Evolutionary conservation across 2,888 invertebrate species (phyloP), one percentile per base, ranked within the genome.

Genomic region (Stenodera caucasica): DNA sequence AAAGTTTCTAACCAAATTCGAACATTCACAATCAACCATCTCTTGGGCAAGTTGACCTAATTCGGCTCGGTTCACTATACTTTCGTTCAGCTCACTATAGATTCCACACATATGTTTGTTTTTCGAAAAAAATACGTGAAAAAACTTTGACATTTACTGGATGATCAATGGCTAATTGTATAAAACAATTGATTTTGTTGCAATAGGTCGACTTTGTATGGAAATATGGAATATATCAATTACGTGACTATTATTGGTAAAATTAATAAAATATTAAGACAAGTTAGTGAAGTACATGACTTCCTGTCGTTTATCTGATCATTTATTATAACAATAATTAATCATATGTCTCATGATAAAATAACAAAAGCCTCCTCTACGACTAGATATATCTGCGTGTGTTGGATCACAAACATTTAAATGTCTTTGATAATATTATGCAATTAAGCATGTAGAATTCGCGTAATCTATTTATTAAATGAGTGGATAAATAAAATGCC

Each of bases 251-350:
- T 45, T 11, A n/a, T n/a, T 45, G 18, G 45, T 11, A 45, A 45
- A 45, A 26, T 45, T 45, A 45, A 45, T 45, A 45, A 45, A 45
- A 45, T 45, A 45, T 45, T 45, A 11, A 45, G 45, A 21, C 45
- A 45, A 21, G 45, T 45, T 11, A 45, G 37, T 45, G 21, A 40
- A 40, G 37, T 40, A 45, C 45, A 45, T 21, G 45, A 45, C 45
- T 45, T 45, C 45, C 45, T 45, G 45, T 45, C 45, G 21, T 45
- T 45, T 45, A 45, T 45, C 45, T 45, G 21, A 45, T 45, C 45
- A 11, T 21, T 45, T 45, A 45, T 45, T 45, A 45, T 45, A 45
- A 45, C 4, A 45, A 45, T 15, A 45, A 45, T 45, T 45, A 45
- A 45, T 45, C 45, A 45, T 12, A 11, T 21, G 18, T 45, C 18